phyloP scores from a whole-genome alignment of 2,797 vertebrate genomes.

The Pyrocephalus nanus region DNA sequence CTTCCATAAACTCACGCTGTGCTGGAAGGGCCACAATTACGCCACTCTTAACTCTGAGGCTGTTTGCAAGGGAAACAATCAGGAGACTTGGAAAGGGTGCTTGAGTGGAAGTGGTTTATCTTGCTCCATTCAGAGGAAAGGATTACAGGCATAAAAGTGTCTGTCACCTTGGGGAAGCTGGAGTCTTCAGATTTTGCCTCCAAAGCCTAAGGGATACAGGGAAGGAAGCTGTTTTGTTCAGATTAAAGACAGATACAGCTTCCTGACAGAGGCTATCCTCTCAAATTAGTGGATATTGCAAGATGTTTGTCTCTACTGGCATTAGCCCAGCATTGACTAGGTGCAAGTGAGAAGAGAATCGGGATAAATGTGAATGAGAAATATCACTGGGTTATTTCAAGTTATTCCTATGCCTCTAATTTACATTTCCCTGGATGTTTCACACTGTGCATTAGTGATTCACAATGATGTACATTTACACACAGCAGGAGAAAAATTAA shows the following conservation, averaged over 20 bases:
- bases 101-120: neutral
- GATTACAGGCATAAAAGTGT: constrained; percentile 34
- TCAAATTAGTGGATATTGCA: neutral
- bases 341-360: neutral
- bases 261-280: neutral
- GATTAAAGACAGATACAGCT: neutral
- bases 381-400: neutral
- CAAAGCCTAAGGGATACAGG: neutral
- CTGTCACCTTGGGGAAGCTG: neutral
- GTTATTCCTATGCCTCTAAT: neutral
- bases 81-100: neutral
- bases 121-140: neutral
- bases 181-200: neutral
- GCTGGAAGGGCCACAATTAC: neutral
- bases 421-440: neutral
- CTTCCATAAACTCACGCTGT: neutral
- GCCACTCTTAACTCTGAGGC: neutral
- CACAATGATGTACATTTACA: neutral
- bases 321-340: neutral
- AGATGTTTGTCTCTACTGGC: neutral
- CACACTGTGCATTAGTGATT: constrained; percentile 9
- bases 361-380: neutral
- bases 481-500: constrained; percentile 36
- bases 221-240: neutral
- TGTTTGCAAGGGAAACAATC: neutral